Evolutionary conservation across 2,888 invertebrate species (phyloP), one percentile per base, ranked within the genome.

Genomic region (Poecilus cupreus): DNA sequence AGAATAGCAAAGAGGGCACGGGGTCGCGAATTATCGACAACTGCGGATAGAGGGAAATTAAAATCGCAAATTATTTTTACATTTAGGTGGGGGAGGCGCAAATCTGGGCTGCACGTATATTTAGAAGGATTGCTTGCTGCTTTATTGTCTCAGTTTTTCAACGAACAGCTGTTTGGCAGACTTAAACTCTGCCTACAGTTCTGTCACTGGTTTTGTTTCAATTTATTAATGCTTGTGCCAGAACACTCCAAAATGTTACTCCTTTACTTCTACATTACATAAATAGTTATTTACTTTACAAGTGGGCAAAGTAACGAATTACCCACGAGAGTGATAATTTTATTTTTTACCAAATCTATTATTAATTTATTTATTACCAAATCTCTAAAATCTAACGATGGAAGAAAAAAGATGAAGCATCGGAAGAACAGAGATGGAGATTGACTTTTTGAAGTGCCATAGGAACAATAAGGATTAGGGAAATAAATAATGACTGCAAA

Each of bases 91-190:
- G 86, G 87, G 88, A 87, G 87, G 86, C 85, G 86, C 49, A 32
- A 22, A 85, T 85, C 86, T 84, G 85, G 87, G 87, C 81, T 75
- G 46, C 85, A 86, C 85, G 86, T 88, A 88, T 88, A 87, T 88
- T 88, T 87, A 87, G 88, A 84, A 84, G 83, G 18, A 8, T 32
- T 32, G 4, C 2, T 32, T 18, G 88, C 84, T 85, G 84, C 83
- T 87, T 87, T 84, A 84, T 87, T 86, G 86, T 87, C 68, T 85
- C 85, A 83, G 84, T 82, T 82, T 84, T 83, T 84, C 82, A 82
- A 82, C 81, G 43, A 70, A 86, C 86, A 86, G 86, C 87, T 86
- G 86, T 86, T 86, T 85, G 84, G 86, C 85, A 85, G 78, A 82
- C 43, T 24, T 72, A 72, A 6, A n/a, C 54, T 18, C 78, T 60